Conservation (phyloP, 1,140 invertebrate genomes). For the Drosophila ambigua region DNA sequence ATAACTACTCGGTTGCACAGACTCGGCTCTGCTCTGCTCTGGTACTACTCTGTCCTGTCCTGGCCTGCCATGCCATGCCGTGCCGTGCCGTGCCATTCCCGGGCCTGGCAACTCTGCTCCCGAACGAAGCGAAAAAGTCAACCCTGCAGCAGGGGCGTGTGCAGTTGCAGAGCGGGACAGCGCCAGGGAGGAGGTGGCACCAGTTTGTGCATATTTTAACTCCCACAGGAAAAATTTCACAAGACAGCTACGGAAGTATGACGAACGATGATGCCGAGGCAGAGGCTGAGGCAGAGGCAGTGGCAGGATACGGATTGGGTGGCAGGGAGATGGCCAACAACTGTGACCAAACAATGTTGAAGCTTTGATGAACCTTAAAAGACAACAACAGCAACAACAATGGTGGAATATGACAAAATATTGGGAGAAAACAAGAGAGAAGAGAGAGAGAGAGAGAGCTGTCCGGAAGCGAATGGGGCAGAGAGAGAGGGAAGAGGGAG, state of each 20-base stretch:
- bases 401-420: constrained; percentile 76
- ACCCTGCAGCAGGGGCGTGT: constrained; percentile 13
- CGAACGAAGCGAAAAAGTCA: constrained; percentile 66
- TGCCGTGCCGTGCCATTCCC: constrained; percentile 17
- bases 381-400: constrained; percentile 57
- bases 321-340: constrained; percentile 56
- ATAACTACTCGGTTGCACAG: constrained; percentile 62
- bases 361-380: constrained; percentile 80
- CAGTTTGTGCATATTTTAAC: constrained; percentile 78
- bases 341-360: constrained; percentile 81
- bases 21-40: background rate
- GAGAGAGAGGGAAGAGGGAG: background rate
- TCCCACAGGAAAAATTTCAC: constrained; percentile 81
- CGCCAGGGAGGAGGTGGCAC: constrained; percentile 1
- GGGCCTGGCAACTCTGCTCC: constrained; percentile 20
- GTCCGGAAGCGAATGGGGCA: background rate
- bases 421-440: constrained; percentile 1
- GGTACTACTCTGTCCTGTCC: too few species aligned
- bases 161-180: background rate
- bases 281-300: background rate
- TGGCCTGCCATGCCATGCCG: constrained; percentile 20
- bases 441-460: background rate
- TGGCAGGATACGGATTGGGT: background rate
- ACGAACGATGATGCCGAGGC: constrained; percentile 45
- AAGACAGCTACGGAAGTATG: constrained; percentile 77